Percentiles rank a stretch among this genome's conserved stretches.
Conservation (phyloP, 2,797 vertebrate genomes). For the Podarcis lilfordi region DNA sequence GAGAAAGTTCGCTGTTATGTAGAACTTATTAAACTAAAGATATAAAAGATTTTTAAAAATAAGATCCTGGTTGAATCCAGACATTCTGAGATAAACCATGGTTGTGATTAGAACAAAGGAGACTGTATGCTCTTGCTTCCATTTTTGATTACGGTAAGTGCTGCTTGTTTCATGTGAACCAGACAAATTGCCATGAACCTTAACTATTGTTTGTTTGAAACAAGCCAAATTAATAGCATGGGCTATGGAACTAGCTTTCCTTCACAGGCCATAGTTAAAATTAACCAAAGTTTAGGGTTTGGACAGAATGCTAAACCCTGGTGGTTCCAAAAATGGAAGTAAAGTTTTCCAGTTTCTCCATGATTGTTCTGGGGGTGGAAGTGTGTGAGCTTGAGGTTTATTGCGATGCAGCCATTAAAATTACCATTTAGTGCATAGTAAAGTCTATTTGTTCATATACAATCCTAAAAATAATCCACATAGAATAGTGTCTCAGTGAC, state of each 20-base stretch:
- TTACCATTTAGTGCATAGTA: slow-evolving; percentile 22
- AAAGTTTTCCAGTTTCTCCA: neutral
- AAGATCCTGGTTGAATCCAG: neutral
- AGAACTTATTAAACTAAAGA: slow-evolving; percentile 30
- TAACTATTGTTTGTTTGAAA: neutral
- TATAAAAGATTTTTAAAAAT: neutral
- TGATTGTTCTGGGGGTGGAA: neutral
- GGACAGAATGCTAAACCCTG: neutral
- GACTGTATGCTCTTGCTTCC: neutral
- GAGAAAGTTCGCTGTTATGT: slow-evolving; percentile 6
- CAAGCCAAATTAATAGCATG: neutral
- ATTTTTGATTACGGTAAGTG: neutral
- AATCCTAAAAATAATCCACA: slow-evolving; percentile 9
- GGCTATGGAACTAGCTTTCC: neutral
- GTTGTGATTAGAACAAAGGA: neutral
- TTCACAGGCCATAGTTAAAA: neutral
- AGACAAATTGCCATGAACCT: neutral
- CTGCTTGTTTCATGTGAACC: neutral
- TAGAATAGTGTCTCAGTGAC: slow-evolving; percentile 24
- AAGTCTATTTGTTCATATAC: neutral
- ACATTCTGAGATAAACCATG: neutral
- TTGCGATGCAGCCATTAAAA: neutral
- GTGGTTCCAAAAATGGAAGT: neutral
- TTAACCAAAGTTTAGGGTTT: neutral
- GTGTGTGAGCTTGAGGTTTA: neutral